phyloP scores from a whole-genome alignment of 2,888 invertebrate genomes.

The Drosophila atroscutellata region DNA sequence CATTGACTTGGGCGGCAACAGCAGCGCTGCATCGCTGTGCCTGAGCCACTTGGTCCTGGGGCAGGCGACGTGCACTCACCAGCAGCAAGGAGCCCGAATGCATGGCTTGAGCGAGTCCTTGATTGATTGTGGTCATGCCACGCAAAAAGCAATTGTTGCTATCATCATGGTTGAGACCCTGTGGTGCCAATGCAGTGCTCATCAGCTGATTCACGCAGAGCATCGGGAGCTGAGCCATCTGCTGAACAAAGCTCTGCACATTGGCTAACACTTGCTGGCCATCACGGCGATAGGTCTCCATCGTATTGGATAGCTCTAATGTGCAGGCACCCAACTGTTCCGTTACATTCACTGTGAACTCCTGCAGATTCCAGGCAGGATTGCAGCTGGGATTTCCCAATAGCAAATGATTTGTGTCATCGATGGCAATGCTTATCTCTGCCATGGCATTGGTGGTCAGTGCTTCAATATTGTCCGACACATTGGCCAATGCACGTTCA shows the following conservation, averaged over 20 bases:
- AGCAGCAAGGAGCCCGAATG: conserved; percentile 63
- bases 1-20: conserved; percentile 50
- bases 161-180: conserved; percentile 39
- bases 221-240: conserved; percentile 63
- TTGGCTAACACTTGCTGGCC: conserved; percentile 40
- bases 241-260: conserved; percentile 56
- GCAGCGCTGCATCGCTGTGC: conserved; percentile 57
- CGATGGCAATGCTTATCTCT: conserved; percentile 57
- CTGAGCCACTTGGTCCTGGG: conserved; percentile 45
- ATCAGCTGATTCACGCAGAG: conserved; percentile 44
- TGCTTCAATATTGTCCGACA: conserved; percentile 62
- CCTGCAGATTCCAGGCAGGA: conserved; percentile 59
- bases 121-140: conserved; percentile 66
- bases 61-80: conserved; percentile 57
- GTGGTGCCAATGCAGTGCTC: conserved; percentile 22
- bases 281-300: conserved; percentile 43
- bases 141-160: conserved; percentile 65
- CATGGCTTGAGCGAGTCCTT: conserved; percentile 62
- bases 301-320: conserved; percentile 32
- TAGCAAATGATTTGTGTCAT: conserved; percentile 57
- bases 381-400: conserved; percentile 64
- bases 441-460: conserved; percentile 56
- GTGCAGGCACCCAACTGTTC: conserved; percentile 60
- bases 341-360: conserved; percentile 63
- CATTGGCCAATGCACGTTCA: conserved; percentile 40